Evolutionary conservation across 1,140 invertebrate species (phyloP), one percentile per base, ranked within the genome.

Genomic region (Drosophila melanica): DNA sequence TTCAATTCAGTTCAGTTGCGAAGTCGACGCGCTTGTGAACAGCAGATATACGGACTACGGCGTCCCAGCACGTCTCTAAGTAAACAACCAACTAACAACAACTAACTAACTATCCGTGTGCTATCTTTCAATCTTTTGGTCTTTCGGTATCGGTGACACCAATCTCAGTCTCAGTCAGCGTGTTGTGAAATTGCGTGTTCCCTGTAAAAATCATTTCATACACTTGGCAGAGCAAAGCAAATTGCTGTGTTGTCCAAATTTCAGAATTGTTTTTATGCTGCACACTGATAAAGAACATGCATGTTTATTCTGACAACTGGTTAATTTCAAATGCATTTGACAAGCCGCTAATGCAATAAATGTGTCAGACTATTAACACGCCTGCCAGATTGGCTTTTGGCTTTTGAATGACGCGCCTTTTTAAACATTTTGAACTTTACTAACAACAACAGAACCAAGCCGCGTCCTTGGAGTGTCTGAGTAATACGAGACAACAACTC

Each of bases 1-100:
- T 10, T 35, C 9, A 35, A 8, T 57, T 48, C 57, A 44, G 59
- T 75, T 81, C 65, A 81, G 79, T 86, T 86, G 85, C 58, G 51
- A 86, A 87, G 68, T 87, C 68, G 82, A 73, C 82, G 82, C 75
- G 82, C 57, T 76, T 68, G 72, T 70, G 62, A 86, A 70, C 75
- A 82, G 63, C 65, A 73, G 57, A 53, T 39, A 66, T 60, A 39
- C 64, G 77, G 63, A 74, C 58, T 59, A 14, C 59, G 41, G 42
- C 59, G 44, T 70, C 58, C 35, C 37, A 37, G 53, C 48, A 72
- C 54, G 68, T 65, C 58, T 59, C 66, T 64, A 35, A 77, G 79
- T 65, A 75, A 39, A 63, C 37, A 27, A 27, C 27, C 27, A 27
- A 27, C 27, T 27, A 27, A 27, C 27, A 66, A 66, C 18, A 50